A percentile compares a stretch with the other conserved stretches of the same genome.
Evolutionary conservation across 2,113 vertebrate species (phyloP).

Genomic region (Melanerpes formicivorus): DNA sequence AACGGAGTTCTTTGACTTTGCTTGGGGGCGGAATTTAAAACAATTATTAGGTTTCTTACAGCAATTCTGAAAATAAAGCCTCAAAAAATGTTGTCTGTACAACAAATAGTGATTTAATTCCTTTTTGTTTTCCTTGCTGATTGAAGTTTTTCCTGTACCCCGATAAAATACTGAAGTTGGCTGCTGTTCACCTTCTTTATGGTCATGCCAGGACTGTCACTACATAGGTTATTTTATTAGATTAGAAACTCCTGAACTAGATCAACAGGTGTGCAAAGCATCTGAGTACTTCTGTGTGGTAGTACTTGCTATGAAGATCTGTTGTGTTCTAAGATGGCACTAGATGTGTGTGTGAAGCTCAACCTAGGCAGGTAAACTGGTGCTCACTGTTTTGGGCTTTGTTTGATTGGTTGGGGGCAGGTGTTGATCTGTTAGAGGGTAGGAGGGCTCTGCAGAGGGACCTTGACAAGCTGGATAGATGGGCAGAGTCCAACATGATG

Average conservation of each 20-base stretch:
- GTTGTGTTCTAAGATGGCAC: neutral
- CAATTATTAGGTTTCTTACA: neutral
- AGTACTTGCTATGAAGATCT: neutral
- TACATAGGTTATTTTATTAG: neutral
- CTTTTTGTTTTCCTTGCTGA: accelerated
- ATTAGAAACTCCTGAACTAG: neutral
- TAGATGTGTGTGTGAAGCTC: neutral
- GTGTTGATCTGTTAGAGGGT: too few relatives aligned
- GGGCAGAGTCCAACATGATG: too few relatives aligned
- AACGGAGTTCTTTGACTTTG: neutral
- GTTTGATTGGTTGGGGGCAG: neutral
- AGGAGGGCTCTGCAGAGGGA: too few relatives aligned
- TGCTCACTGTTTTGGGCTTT: neutral
- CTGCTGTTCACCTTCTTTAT: neutral
- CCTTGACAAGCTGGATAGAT: too few relatives aligned
- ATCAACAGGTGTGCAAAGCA: neutral
- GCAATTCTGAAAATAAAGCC: slow-evolving; percentile 17
- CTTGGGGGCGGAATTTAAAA: neutral
- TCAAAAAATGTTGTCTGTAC: neutral
- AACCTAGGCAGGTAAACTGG: neutral
- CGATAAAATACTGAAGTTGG: neutral
- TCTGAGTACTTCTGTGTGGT: neutral
- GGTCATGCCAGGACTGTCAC: neutral
- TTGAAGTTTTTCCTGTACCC: neutral
- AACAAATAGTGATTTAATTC: neutral